phyloP scores from a whole-genome alignment of 1,140 invertebrate species.

The Camponotus vicinus region DNA sequence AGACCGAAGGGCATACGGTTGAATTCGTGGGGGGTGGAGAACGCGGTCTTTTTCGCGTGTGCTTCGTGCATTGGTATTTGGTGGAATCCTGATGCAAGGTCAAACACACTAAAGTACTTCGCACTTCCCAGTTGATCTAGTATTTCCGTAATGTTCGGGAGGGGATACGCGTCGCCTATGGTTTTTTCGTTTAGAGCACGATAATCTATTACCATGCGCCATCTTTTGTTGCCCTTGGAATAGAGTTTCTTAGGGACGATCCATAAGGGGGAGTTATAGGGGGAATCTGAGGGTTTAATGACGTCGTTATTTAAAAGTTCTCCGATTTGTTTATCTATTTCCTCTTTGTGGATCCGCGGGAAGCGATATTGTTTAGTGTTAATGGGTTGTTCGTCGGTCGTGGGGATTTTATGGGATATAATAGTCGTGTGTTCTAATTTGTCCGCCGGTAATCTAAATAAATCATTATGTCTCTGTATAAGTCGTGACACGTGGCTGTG shows the following conservation, averaged over 20 bases:
- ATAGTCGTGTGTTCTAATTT: too few species aligned
- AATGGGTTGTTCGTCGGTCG: slow-evolving; percentile 60
- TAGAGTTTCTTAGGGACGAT: neutral
- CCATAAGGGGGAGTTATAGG: slow-evolving; percentile 62
- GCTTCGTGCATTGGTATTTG: neutral
- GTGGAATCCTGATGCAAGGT: slow-evolving; percentile 8
- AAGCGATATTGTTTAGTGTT: slow-evolving; percentile 67
- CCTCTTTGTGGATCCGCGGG: slow-evolving; percentile 58
- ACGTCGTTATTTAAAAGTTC: slow-evolving; percentile 53
- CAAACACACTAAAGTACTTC: neutral
- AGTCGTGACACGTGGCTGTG: too few species aligned
- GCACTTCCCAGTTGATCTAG: too few species aligned
- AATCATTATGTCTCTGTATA: too few species aligned
- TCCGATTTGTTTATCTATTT: slow-evolving; percentile 35
- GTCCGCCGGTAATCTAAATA: too few species aligned
- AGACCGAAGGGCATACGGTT: too few species aligned
- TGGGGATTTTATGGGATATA: slow-evolving; percentile 35
- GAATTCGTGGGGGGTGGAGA: too few species aligned
- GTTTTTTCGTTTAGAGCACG: neutral
- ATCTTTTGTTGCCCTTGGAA: neutral
- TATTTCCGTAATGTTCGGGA: too few species aligned
- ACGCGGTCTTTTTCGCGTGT: too few species aligned
- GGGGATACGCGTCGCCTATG: too few species aligned
- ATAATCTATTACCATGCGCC: neutral
- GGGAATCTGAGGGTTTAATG: slow-evolving; percentile 43